Evolutionary conservation across 2,888 invertebrate genomes (phyloP).

Genomic region (Eristalis arbustorum): DNA sequence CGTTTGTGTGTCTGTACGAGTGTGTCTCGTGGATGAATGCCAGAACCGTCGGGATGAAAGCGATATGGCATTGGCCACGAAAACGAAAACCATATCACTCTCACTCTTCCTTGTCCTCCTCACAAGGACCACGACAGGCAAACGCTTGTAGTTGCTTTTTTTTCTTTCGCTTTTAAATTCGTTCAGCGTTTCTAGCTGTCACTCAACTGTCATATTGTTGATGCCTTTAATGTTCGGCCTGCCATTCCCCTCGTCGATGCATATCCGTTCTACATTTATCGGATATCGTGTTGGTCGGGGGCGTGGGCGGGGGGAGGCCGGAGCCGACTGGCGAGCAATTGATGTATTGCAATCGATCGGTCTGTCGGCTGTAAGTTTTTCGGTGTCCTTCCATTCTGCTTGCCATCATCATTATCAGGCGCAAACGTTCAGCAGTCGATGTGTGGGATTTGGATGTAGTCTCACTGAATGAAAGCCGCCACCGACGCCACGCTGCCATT

Average conservation of each 20-base stretch:
- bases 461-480: background rate
- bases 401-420: background rate
- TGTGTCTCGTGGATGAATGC: constrained; percentile 32
- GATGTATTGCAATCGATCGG: constrained; percentile 38
- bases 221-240: constrained; percentile 16
- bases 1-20: background rate
- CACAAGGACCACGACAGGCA: background rate
- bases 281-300: background rate
- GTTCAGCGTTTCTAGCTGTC: constrained; percentile 35
- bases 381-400: constrained; percentile 16
- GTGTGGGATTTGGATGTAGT: constrained; percentile 17
- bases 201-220: constrained; percentile 55
- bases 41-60: constrained; percentile 14
- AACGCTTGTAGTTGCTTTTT: background rate
- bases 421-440: background rate
- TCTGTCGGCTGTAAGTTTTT: constrained; percentile 2
- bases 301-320: background rate
- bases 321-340: constrained; percentile 7
- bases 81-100: background rate
- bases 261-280: background rate
- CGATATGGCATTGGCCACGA: constrained; percentile 31
- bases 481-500: background rate
- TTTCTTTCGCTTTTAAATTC: constrained; percentile 8
- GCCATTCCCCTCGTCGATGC: background rate
- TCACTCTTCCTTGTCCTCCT: background rate